Evolutionary conservation across 2,113 vertebrate genomes (phyloP).

Genomic region (Sorex araneus): DNA sequence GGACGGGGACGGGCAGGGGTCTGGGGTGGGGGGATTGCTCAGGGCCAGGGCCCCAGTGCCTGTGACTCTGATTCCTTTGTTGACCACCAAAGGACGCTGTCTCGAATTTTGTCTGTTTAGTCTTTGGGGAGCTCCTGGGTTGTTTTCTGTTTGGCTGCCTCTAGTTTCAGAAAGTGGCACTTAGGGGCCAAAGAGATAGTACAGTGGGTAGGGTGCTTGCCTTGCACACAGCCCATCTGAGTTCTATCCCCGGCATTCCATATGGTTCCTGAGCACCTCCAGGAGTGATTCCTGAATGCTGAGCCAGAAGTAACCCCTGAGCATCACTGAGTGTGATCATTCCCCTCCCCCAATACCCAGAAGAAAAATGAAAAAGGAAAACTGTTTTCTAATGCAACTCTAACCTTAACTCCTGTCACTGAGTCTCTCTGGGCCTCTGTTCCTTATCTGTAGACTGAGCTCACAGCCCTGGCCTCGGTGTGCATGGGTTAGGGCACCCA

Average conservation of each 20-base stretch:
- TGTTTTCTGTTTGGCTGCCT: conserved; percentile 37
- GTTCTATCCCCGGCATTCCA: too few species aligned
- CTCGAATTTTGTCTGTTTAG: conserved; percentile 4
- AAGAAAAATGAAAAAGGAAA: neutral
- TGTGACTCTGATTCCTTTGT: neutral
- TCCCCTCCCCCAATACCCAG: too few species aligned
- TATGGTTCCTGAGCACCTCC: too few species aligned
- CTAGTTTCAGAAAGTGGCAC: neutral
- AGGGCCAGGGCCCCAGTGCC: neutral
- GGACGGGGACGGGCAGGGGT: neutral
- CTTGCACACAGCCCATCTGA: too few species aligned
- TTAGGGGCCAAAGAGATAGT: neutral
- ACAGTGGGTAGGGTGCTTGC: too few species aligned
- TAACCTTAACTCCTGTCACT: conserved; percentile 26
- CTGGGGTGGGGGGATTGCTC: neutral
- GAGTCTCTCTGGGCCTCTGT: neutral
- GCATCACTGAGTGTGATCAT: too few species aligned
- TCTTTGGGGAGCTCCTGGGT: neutral
- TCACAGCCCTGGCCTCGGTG: neutral
- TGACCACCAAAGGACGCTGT: neutral
- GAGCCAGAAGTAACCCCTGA: too few species aligned
- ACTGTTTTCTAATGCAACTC: neutral
- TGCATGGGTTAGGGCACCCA: neutral
- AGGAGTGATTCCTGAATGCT: too few species aligned
- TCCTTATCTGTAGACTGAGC: neutral